Base-by-base conservation (phyloP, 1,140 invertebrate genomes). In the Drosophila hydei region DNA sequence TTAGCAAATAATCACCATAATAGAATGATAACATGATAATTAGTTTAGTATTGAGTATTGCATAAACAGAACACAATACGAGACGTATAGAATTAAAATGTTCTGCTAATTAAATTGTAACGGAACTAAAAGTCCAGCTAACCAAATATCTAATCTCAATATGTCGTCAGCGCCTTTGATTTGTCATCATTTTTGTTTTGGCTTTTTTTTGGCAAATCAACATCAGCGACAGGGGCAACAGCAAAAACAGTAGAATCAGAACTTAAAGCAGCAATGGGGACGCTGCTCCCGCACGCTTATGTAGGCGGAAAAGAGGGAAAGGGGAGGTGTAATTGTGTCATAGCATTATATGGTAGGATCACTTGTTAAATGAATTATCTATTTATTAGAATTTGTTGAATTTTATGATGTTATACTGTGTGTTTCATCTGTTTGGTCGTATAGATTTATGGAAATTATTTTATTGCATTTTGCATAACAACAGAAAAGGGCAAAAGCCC, bases 341-440 rank as follows among this genome's bases (percentile, higher is more conserved):
- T 69, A n/a, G n/a, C n/a, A n/a, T 85, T 85, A 85, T 79, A 85
- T 85, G 80, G 74, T 77, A 76, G 80, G 80, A 65, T 69, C 56
- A 48, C 62, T 69, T 79, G 81, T 85, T 77, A 85, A 80, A 87
- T 87, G 71, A 87, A 85, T 77, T 71, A 79, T 50, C 64, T 73
- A 60, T 68, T 42, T 63, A 83, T 67, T 54, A n/a, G 36, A 45
- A 40, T 48, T 30, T 30, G 42, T 27, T 45, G 43, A 48, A 61
- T 33, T 19, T 23, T n/a, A 14, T 42, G 36, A 33, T 52, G 51
- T 38, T 45, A 30, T 47, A 52, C 40, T n/a, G 9, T 65, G 61
- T 54, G 60, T 72, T 19, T 52, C 30, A 30, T 52, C 18, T 33
- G 38, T 38, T 23, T 25, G 25, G 30, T n/a, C 33, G 69, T 65